Base-by-base conservation (phyloP, 2,888 invertebrate species). In the Eupeodes luniger region DNA sequence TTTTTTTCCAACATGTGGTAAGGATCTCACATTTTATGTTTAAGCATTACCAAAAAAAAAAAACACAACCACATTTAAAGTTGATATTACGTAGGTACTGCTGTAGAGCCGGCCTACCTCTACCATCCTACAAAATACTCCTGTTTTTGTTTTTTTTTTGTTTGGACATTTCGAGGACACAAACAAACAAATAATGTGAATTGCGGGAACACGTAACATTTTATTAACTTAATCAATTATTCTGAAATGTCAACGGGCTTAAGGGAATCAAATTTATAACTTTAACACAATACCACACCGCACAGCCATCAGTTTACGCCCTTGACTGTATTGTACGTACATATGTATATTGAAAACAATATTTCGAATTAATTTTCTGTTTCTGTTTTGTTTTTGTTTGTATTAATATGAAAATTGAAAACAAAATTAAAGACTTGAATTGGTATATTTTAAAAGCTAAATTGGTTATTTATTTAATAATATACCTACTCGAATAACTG, bases 201-300 rank as follows among this genome's bases (percentile, higher is more conserved):
- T 55, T 47, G 64, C 12, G 64, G 27, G 27, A 64, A 64, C 64
- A 64, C n/a, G 49, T 49, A 66, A 49, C 27, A 27, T 66, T 66
- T 66, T 66, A 66, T 66, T 66, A 66, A 49, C 47, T 66, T 16
- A 66, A 66, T 66, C 66, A 66, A 64, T 64, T 64, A 64, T 64
- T 64, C 19, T 47, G 47, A 47, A 47, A 49, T 66, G 47, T 49
- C 66, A 66, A 66, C 62, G 16, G 19, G 12, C 19, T 64, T 12
- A 44, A 44, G 66, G 47, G 47, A 27, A 49, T 66, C 40, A 34
- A 27, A 57, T 11, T 11, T 12, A 47, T 11, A 47, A 12, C 47
- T 11, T 11, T 11, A 27, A 27, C 27, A 27, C 27, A 27, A 11
- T 12, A 47, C 10, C 4, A 47, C 10, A 40, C 40, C 62, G 10